Base-by-base conservation (phyloP, 2,888 invertebrate species). In the Idaea biselata region DNA sequence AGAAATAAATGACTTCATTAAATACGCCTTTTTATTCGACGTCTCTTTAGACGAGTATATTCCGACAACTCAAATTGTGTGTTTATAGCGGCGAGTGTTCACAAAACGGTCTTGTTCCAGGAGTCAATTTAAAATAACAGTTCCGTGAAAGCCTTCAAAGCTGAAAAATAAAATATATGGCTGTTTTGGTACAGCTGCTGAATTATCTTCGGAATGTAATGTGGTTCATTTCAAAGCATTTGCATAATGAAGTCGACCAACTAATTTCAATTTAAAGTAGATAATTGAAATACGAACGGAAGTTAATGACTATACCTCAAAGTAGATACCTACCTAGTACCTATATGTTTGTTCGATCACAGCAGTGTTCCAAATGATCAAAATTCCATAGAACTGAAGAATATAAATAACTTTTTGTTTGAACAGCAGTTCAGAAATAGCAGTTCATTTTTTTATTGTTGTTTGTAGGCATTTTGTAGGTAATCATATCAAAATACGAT, bases 1-100 rank as follows among this genome's bases (percentile, higher is more conserved):
- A 75, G 72, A 71, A 79, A 78, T 83, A 84, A 86, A 88, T 83
- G 79, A 79, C 82, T 87, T 86, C 81, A 84, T 88, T 86, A 84
- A 83, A 77, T 74, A 70, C 75, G 68, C 78, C 77, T 83, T 82
- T 84, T 81, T 80, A 81, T 80, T 82, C 77, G 72, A 73, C 73
- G 76, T 74, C 73, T 78, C 76, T 77, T 71, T 74, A 56, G 3
- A 74, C 74, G 76, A 76, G 77, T 76, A 78, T 77, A 81, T 78
- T 75, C 78, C 79, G 75, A 75, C 75, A 71, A 69, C 76, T 75
- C 72, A 85, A 87, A 87, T 88, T 87, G 85, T 77, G 78, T 86
- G 84, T 88, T 89, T 87, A 86, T 80, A 75, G 83, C 82, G 73
- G 73, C 74, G 70, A 73, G 77, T 73, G 79, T 83, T 81, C 80